A percentile compares a stretch with the other conserved stretches of the same genome.
These are phyloP conservation scores for Vespertilio murinus DNA, from an alignment of 2,797 vertebrate species.

Conservation along the genomic window DNA sequence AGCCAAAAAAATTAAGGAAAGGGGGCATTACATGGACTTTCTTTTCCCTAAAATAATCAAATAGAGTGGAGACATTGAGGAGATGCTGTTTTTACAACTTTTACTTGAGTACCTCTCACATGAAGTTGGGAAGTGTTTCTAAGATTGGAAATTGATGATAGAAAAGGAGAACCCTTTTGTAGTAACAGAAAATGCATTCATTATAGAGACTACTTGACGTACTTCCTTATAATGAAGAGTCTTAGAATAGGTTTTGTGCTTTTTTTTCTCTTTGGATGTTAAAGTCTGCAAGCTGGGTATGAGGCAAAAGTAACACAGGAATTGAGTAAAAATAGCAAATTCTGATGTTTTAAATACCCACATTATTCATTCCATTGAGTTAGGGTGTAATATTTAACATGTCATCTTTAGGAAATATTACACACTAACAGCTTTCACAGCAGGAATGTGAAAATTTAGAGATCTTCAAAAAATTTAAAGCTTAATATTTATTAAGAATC, in stretches of 20 bases:
- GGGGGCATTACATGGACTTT: not conserved
- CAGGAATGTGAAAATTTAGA: not conserved
- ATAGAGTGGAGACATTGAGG: conserved; percentile 38
- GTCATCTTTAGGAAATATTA: not conserved
- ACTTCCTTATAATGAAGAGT: not conserved
- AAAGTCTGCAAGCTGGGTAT: not conserved
- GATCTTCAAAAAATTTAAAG: not conserved
- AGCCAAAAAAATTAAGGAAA: conserved; percentile 71
- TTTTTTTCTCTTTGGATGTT: not conserved
- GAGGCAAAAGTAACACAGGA: not conserved
- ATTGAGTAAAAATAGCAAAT: not conserved
- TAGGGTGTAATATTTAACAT: not conserved
- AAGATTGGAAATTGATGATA: not conserved
- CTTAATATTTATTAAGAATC: conserved; percentile 36
- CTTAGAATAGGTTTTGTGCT: not conserved
- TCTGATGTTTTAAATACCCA: conserved; percentile 47
- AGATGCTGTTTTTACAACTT: conserved; percentile 57
- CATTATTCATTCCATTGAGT: not conserved
- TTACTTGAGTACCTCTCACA: conserved; percentile 20
- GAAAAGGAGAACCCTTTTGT: not conserved
- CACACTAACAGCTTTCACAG: not conserved
- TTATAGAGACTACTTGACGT: not conserved
- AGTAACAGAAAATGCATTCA: not conserved
- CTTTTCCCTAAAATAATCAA: conserved; percentile 54
- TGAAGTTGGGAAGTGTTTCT: conserved; percentile 26